Percentiles rank a stretch among this genome's conserved stretches.
phyloP scores from a whole-genome alignment of 2,797 vertebrate genomes.

The Helostoma temminkii region DNA sequence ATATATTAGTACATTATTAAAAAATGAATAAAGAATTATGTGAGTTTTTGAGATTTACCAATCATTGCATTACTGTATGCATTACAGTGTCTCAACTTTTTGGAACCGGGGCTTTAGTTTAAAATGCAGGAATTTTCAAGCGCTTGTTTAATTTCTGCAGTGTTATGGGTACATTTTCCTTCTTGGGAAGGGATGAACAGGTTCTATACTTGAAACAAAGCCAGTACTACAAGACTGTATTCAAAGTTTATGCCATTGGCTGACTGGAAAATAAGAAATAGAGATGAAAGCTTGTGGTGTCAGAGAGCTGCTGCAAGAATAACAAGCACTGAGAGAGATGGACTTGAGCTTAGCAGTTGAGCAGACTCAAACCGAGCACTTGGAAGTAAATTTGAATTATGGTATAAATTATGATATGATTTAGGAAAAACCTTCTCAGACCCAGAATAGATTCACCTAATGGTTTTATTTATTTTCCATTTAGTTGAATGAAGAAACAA shows the following conservation, averaged over 20 bases:
- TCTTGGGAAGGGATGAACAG: slow-evolving; percentile 7
- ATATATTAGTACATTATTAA: no score
- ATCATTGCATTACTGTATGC: no score
- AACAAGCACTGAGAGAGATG: slow-evolving; percentile 58
- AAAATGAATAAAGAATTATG: no score
- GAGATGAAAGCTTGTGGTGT: slow-evolving; percentile 62
- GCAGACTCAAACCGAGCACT: slow-evolving; percentile 10
- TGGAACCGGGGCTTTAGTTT: no score
- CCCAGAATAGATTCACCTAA: no score
- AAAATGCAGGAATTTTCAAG: slow-evolving; percentile 12
- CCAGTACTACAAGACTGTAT: slow-evolving; percentile 69
- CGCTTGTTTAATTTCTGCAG: slow-evolving; percentile 16
- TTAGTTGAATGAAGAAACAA: no score
- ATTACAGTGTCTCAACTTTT: slow-evolving; percentile 12
- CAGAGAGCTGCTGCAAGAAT: slow-evolving; percentile 66
- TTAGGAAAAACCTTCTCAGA: no score
- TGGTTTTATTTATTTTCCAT: no score
- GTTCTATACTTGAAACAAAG: slow-evolving; percentile 56
- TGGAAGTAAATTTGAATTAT: slow-evolving; percentile 20
- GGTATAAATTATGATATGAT: no score
- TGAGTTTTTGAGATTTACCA: no score
- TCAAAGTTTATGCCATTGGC: slow-evolving; percentile 69
- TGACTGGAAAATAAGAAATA: slow-evolving; percentile 73
- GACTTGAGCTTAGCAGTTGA: slow-evolving; percentile 21
- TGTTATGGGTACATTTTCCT: slow-evolving; percentile 4